These are phyloP conservation scores for Cephus runcator DNA, from an alignment of 2,888 invertebrate species.

Conservation along the genomic window DNA sequence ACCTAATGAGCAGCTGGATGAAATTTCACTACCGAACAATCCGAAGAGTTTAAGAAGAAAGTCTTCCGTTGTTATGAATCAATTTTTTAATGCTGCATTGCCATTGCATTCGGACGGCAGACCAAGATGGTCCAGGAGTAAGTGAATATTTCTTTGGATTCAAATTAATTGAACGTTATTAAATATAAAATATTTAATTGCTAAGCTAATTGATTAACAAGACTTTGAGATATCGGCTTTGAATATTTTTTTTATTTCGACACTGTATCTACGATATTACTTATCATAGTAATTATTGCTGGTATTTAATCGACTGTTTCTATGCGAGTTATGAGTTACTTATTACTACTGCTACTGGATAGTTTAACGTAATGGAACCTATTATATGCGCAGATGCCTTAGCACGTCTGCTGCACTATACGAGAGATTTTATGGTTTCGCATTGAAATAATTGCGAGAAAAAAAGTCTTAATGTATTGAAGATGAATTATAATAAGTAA, in stretches of 20 bases:
- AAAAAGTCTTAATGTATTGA: not conserved
- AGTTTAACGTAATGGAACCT: not conserved
- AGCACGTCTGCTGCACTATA: not conserved
- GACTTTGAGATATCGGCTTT: too few relatives aligned
- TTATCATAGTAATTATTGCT: too few relatives aligned
- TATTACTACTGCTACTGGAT: not conserved
- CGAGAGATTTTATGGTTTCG: not conserved
- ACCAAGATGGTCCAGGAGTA: slow-evolving; percentile 66
- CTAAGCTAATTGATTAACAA: too few relatives aligned
- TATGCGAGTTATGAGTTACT: not conserved
- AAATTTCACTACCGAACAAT: slow-evolving; percentile 36
- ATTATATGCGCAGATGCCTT: not conserved
- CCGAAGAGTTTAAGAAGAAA: slow-evolving; percentile 61
- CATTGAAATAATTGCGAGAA: not conserved
- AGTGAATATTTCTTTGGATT: slow-evolving; percentile 44
- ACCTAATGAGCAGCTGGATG: slow-evolving; percentile 22
- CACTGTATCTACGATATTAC: too few relatives aligned
- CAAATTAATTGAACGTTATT: not conserved
- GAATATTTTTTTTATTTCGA: too few relatives aligned
- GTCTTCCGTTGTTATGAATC: slow-evolving; percentile 62
- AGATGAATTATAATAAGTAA: not conserved
- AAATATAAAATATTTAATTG: not conserved
- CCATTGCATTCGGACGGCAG: slow-evolving; percentile 61
- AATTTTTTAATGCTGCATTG: slow-evolving; percentile 66
- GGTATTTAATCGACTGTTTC: not conserved